Conservation (phyloP, 2,797 vertebrate genomes). For the Dendrocincla tyrannina region DNA sequence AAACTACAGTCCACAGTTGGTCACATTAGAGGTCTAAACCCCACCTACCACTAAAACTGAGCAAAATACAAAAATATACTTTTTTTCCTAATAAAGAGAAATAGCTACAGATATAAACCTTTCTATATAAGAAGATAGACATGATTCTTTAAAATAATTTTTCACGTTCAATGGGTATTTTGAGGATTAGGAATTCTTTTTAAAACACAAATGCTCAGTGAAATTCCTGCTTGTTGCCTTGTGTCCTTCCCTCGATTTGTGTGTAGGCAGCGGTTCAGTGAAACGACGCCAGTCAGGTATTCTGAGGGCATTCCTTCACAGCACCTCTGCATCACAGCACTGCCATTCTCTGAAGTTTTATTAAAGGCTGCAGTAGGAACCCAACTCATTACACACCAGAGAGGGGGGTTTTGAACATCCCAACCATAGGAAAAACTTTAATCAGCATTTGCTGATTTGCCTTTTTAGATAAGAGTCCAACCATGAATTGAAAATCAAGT, state of each 20-base stretch:
- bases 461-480: conserved; percentile 22
- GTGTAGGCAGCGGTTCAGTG: not conserved
- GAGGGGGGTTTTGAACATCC: not conserved
- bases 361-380: not conserved
- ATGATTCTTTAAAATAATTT: not conserved
- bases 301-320: not conserved
- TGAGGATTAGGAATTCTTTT: not conserved
- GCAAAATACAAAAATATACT: not conserved
- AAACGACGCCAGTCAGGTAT: not conserved
- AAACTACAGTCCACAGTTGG: not conserved
- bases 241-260: not conserved
- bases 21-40: not conserved
- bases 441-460: not conserved
- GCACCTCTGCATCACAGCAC: not conserved
- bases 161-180: not conserved
- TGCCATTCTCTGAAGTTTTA: not conserved
- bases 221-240: not conserved
- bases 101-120: not conserved
- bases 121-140: not conserved
- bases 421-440: not conserved
- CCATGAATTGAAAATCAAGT: conserved; percentile 9
- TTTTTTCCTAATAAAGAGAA: not conserved
- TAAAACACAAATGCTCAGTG: not conserved
- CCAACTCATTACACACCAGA: not conserved
- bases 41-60: not conserved